Evolutionary conservation across 2,888 invertebrate species (phyloP).

Genomic region (Eilema sororculum): DNA sequence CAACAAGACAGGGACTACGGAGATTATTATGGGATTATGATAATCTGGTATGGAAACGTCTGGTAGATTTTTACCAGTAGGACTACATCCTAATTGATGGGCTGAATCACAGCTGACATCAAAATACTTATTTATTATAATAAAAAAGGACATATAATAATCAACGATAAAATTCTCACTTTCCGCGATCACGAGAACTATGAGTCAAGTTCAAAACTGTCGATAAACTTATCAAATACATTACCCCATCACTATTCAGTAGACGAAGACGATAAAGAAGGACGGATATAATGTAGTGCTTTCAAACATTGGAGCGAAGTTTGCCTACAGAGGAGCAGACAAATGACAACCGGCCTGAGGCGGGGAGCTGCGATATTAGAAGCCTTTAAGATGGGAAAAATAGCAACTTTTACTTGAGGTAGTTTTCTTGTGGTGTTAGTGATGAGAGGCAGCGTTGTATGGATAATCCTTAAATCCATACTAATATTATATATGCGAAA

Average conservation of each 20-base stretch:
- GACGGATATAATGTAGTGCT: slow-evolving; percentile 84
- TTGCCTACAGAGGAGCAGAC: slow-evolving; percentile 82
- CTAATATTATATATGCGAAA: too few relatives aligned
- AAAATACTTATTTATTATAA: too few relatives aligned
- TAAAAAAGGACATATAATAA: background rate
- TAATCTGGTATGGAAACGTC: too few relatives aligned
- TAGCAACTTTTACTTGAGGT: slow-evolving; percentile 82
- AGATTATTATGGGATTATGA: too few relatives aligned
- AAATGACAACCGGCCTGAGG: slow-evolving; percentile 83
- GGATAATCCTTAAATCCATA: too few relatives aligned
- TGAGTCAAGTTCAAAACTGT: background rate
- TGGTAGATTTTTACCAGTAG: too few relatives aligned
- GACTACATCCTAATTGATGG: too few relatives aligned
- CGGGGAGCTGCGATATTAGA: slow-evolving; percentile 81
- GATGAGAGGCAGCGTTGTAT: slow-evolving; percentile 24
- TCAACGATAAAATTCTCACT: background rate
- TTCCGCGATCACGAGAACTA: background rate
- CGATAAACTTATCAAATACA: slow-evolving; percentile 11
- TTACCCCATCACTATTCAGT: slow-evolving; percentile 37
- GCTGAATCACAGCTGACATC: too few relatives aligned
- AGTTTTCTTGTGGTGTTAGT: slow-evolving; percentile 58
- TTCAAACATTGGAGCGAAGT: slow-evolving; percentile 84
- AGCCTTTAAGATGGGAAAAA: slow-evolving; percentile 85
- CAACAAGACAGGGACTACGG: too few relatives aligned
- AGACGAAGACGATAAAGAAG: slow-evolving; percentile 76